phyloP scores from a whole-genome alignment of 1,140 invertebrate species.

The Portunus trituberculatus region DNA sequence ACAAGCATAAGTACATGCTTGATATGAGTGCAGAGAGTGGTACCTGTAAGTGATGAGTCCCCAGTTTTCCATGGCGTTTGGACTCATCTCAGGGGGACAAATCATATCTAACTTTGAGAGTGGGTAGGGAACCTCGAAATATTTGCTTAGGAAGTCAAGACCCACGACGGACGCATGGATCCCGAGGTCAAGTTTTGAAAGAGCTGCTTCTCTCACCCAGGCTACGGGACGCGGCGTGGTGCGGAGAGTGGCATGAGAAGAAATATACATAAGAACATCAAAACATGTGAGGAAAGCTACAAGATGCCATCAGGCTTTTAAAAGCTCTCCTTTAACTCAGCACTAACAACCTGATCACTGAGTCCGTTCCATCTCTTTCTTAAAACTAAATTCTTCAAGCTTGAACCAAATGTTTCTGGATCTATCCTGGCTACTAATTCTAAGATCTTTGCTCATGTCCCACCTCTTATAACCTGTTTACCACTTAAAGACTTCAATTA shows the following conservation, averaged over 20 bases:
- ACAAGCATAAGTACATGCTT: background rate
- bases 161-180: slow-evolving; percentile 84
- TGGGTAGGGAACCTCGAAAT: slow-evolving; percentile 87
- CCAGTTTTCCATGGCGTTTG: slow-evolving; percentile 86
- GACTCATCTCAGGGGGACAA: slow-evolving; percentile 93
- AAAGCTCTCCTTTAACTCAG: too few relatives aligned
- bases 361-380: too few relatives aligned
- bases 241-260: background rate
- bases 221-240: slow-evolving; percentile 80
- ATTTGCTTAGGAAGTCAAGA: slow-evolving; percentile 85
- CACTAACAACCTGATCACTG: too few relatives aligned
- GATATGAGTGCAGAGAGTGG: background rate
- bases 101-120: slow-evolving; percentile 89
- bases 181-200: slow-evolving; percentile 87
- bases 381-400: too few relatives aligned
- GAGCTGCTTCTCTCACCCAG: slow-evolving; percentile 90
- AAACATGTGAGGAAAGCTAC: too few relatives aligned
- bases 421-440: too few relatives aligned
- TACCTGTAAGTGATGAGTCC: slow-evolving; percentile 84
- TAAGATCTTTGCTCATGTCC: too few relatives aligned
- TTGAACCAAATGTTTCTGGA: too few relatives aligned
- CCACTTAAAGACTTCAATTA: too few relatives aligned
- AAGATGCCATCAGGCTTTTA: too few relatives aligned
- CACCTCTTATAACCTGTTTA: too few relatives aligned
- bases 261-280: too few relatives aligned